A percentile compares a stretch with the other conserved stretches of the same genome.
Evolutionary conservation across 2,113 vertebrate genomes (phyloP).

Genomic region (Macrotis lagotis): DNA sequence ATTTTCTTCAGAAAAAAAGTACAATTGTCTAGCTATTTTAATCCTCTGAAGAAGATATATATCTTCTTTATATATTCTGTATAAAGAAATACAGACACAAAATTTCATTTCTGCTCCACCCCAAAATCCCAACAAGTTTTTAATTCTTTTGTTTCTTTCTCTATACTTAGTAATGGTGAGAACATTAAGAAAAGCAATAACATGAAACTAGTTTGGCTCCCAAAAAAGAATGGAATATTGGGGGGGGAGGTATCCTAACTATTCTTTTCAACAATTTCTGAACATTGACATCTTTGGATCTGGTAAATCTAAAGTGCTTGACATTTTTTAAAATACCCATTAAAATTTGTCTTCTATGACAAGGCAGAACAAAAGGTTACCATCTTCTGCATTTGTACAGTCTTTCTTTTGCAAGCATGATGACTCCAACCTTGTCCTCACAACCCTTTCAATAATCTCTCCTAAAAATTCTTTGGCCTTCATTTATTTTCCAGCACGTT

Average conservation of each 20-base stretch:
- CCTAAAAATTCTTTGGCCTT: no score
- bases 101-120: background rate
- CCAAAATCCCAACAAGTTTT: background rate
- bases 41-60: no score
- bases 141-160: background rate
- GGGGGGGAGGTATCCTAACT: fast-evolving
- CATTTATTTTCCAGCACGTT: background rate
- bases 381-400: background rate
- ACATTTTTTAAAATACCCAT: background rate
- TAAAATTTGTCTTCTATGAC: fast-evolving
- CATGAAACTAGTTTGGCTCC: background rate
- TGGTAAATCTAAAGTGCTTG: background rate
- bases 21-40: no score
- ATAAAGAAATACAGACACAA: background rate
- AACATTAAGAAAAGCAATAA: fast-evolving
- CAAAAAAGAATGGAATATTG: fast-evolving
- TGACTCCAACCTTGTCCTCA: background rate
- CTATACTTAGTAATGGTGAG: fast-evolving
- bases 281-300: background rate
- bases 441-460: background rate
- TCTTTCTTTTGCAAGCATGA: fast-evolving
- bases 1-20: background rate
- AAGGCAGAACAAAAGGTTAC: no score
- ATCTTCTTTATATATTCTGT: no score
- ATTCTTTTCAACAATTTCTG: fast-evolving